phyloP scores from a whole-genome alignment of 1,140 invertebrate genomes.

The Drosophila azteca region DNA sequence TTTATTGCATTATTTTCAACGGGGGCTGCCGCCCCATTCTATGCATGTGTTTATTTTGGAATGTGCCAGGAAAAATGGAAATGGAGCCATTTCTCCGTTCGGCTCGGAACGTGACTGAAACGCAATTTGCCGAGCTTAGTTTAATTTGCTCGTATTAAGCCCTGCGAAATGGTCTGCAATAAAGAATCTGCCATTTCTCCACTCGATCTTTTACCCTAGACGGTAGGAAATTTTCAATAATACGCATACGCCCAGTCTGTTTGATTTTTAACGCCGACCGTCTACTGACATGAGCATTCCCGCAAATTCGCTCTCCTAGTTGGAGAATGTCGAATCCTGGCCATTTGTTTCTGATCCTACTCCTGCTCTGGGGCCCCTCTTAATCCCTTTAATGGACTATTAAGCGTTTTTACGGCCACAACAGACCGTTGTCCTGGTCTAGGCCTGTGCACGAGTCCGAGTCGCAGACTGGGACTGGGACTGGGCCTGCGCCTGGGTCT shows the following conservation, averaged over 20 bases:
- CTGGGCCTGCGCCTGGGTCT: constrained; percentile 27
- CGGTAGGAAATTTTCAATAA: constrained; percentile 61
- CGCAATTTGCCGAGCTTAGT: constrained; percentile 74
- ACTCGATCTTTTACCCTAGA: constrained; percentile 4
- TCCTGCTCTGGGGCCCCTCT: constrained; percentile 44
- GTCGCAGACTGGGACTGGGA: too few species aligned
- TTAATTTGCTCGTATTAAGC: constrained; percentile 78
- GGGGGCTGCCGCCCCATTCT: constrained; percentile 33
- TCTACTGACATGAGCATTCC: constrained; percentile 57
- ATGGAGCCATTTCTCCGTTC: constrained; percentile 69
- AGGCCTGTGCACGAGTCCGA: too few species aligned
- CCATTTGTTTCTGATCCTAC: background rate
- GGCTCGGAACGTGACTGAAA: constrained; percentile 72
- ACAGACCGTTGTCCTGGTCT: constrained; percentile 39
- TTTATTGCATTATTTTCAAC: constrained; percentile 80
- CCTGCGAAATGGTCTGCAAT: constrained; percentile 39
- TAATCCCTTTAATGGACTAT: constrained; percentile 82
- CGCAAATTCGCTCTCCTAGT: constrained; percentile 64
- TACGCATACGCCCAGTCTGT: constrained; percentile 59
- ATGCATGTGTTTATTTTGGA: constrained; percentile 72
- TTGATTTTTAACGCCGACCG: constrained; percentile 61
- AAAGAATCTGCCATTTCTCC: constrained; percentile 45
- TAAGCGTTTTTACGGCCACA: constrained; percentile 76
- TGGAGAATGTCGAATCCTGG: background rate
- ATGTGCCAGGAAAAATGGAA: constrained; percentile 53